Percentiles rank a stretch among this genome's conserved stretches.
phyloP scores from a whole-genome alignment of 2,113 vertebrate species.

The Dromiciops gliroides region DNA sequence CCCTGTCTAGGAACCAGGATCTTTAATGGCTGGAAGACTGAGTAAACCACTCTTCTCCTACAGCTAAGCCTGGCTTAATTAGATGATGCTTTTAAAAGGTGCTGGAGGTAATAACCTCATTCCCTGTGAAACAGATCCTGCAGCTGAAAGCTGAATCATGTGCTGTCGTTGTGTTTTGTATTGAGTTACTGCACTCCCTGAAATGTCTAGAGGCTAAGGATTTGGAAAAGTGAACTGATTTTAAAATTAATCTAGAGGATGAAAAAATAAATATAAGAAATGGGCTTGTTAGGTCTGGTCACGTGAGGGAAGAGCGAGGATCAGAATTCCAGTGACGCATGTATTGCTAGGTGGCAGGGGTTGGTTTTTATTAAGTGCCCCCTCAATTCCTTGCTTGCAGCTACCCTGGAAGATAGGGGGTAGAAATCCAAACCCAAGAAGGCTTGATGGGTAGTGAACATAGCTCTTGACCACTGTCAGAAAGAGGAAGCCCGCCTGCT shows the following conservation, averaged over 20 bases:
- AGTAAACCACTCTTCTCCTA: slow-evolving; percentile 3
- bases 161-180: neutral
- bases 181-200: slow-evolving; percentile 37
- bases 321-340: neutral
- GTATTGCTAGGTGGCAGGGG: neutral
- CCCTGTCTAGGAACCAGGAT: neutral
- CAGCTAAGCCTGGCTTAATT: slow-evolving; percentile 23
- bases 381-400: neutral
- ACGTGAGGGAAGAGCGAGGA: slow-evolving; percentile 15
- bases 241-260: slow-evolving; percentile 10
- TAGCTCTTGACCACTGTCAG: neutral
- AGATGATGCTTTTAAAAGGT: neutral
- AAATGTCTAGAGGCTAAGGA: slow-evolving; percentile 37
- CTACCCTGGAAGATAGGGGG: neutral
- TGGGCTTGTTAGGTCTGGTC: neutral
- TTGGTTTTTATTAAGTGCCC: neutral
- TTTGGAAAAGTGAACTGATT: slow-evolving; percentile 40
- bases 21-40: neutral
- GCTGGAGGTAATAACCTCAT: slow-evolving; percentile 28
- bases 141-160: slow-evolving; percentile 24
- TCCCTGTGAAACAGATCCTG: neutral
- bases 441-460: neutral
- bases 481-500: neutral
- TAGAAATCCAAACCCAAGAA: neutral
- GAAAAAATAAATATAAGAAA: slow-evolving; percentile 52